phyloP scores from a whole-genome alignment of 2,797 vertebrate species.

The Tragopan temminckii region DNA sequence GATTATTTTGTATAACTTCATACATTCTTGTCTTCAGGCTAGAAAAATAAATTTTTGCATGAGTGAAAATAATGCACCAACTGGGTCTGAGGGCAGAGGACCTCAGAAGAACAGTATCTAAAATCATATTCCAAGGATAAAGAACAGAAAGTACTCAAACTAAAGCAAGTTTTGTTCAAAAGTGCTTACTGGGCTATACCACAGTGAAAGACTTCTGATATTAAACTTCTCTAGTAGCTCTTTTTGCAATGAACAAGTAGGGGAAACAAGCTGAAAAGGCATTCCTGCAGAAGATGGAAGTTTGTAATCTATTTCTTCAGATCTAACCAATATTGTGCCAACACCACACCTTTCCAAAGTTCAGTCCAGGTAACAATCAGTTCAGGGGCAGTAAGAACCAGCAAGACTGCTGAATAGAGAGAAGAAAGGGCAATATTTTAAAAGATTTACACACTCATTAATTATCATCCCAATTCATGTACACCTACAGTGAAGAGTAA shows the following conservation, averaged over 20 bases:
- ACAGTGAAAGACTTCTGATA: neutral
- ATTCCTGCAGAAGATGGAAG: neutral
- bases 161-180: neutral
- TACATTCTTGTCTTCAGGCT: neutral
- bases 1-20: neutral
- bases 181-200: neutral
- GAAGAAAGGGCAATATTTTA: slow-evolving; percentile 14
- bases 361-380: neutral
- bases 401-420: slow-evolving; percentile 5
- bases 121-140: neutral
- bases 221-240: neutral
- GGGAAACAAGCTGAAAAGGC: neutral
- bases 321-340: neutral
- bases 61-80: neutral
- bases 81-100: neutral
- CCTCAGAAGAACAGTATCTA: fast-evolving
- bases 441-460: slow-evolving; percentile 38
- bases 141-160: neutral
- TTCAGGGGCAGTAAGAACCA: neutral
- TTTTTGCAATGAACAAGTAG: neutral
- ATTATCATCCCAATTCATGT: slow-evolving; percentile 36
- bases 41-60: neutral
- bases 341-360: neutral
- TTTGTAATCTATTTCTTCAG: neutral
- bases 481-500: slow-evolving; percentile 13